phyloP scores from a whole-genome alignment of 2,113 vertebrate species.

The Campylorhamphus procurvoides region DNA sequence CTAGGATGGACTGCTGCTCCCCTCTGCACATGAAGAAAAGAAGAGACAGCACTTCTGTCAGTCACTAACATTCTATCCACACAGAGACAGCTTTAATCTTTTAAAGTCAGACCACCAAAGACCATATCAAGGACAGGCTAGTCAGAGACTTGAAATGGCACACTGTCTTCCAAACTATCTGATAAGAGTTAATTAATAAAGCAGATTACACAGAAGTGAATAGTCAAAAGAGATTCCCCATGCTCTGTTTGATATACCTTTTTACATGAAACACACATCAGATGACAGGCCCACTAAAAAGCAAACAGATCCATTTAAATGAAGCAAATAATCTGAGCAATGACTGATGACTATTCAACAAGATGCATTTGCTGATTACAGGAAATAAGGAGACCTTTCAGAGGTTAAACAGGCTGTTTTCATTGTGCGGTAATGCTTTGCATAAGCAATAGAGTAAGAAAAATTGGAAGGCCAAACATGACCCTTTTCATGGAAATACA shows the following conservation, averaged over 20 bases:
- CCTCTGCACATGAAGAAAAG: not conserved
- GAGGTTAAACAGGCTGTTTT: not conserved
- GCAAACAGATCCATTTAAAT: not conserved
- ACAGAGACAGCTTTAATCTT: not conserved
- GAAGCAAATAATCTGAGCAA: not conserved
- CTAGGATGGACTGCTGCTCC: not conserved
- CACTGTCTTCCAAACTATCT: not conserved
- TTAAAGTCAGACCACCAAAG: not conserved
- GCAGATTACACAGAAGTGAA: not conserved
- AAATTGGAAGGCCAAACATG: not conserved
- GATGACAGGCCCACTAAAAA: not conserved
- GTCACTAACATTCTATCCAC: not conserved
- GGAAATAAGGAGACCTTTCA: not conserved
- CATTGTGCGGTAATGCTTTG: not conserved
- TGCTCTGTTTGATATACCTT: not conserved
- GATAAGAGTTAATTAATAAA: not conserved
- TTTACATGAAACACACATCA: not conserved
- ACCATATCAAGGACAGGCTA: not conserved
- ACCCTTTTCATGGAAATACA: not conserved
- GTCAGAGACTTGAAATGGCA: not conserved
- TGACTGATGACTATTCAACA: not conserved
- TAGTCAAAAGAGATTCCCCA: not conserved
- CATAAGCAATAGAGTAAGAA: not conserved
- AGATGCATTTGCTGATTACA: not conserved
- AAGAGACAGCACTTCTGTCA: not conserved